Evolutionary conservation across 1,140 invertebrate species (phyloP), one percentile per base, ranked within the genome.

Genomic region (Zaprionus gabonicus): DNA sequence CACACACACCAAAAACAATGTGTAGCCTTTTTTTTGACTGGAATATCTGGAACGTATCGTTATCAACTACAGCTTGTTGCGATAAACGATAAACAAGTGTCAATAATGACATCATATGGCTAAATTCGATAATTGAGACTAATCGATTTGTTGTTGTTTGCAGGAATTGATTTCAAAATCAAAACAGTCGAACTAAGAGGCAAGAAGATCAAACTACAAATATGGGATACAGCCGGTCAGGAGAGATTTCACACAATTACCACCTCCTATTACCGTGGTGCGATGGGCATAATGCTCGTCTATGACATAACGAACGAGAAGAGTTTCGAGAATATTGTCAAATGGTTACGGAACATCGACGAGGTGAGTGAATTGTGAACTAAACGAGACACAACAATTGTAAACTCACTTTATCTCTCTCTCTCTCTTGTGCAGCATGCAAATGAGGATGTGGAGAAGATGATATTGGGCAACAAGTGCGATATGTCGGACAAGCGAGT

Each of bases 391-490:
- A 20, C 5, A 20, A 12, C 13, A 20, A 15, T 34, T 53, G 17
- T 23, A 23, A 51, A 23, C 9, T 46, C 27, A 36, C 12, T 67
- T 23, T 62, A 12, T 41, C 23, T 71, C 53, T 41, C 44, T 81
- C 71, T 80, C 25, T 31, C 3, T 10, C 31, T 34, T 67, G 93
- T 94, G 44, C 87, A 98, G 97, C 98, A 99, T 95, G 99, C 99
- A 23, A 99, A 98, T 95, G 99, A 99, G 94, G 98, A 99, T 95
- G 99, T 99, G 62, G 99, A 99, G 91, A 99, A 99, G 94, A 99
- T 99, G 99, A 98, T 99, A 87, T 94, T 99, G 82, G 99, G 99
- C 62, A 99, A 99, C 93, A 99, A 99, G 95, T 99, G 98, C 96
- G 99, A 99, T 95, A 98, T 99, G 97, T 97, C 98, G 92, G 98